These are phyloP conservation scores for Peromyscus maniculatus DNA, from an alignment of 2,113 vertebrate species.

Conservation along the genomic window DNA sequence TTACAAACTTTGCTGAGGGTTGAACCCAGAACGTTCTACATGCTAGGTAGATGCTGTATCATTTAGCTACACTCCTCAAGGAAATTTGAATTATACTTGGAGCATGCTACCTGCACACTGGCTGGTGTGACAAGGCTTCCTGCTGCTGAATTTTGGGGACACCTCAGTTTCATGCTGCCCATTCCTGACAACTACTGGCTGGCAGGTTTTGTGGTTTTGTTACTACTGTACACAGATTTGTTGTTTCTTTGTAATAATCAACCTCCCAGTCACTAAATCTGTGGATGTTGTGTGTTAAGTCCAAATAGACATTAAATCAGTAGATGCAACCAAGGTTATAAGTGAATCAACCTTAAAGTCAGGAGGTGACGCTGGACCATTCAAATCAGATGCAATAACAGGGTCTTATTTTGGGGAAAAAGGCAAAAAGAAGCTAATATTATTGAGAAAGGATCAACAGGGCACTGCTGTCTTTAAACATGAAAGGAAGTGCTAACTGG, in stretches of 20 bases:
- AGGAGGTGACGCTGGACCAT: neutral
- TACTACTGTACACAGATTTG: neutral
- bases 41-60: neutral
- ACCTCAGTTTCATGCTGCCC: neutral
- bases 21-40: neutral
- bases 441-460: neutral
- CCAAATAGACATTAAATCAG: neutral
- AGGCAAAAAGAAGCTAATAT: neutral
- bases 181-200: neutral
- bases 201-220: neutral
- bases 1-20: neutral
- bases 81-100: neutral
- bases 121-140: neutral
- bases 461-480: neutral
- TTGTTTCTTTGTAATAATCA: neutral
- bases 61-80: neutral
- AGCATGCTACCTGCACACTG: neutral
- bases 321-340: neutral
- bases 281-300: neutral
- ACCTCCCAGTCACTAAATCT: neutral
- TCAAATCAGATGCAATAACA: neutral
- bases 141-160: neutral
- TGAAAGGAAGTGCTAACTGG: neutral
- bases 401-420: neutral
- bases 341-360: neutral